Base-by-base conservation (phyloP, 2,113 vertebrate genomes). In the Acanthisitta chloris region DNA sequence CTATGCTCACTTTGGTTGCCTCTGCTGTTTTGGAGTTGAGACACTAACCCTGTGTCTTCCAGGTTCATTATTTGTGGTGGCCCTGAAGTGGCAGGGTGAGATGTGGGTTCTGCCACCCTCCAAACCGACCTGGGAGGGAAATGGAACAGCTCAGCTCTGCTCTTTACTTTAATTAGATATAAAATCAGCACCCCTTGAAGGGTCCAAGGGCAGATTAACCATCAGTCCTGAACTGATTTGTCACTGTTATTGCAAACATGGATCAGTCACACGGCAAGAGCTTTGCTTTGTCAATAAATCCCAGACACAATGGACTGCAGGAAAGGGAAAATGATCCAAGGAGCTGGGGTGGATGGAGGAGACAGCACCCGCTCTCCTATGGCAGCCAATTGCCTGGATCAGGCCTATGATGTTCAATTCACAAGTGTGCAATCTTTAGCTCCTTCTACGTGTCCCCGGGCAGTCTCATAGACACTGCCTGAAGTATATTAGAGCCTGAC, bases 211-310 rank as follows among this genome's bases (percentile, higher is more conserved):
- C 82, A 90, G 67, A 59, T 81, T 81, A 64, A 43, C 51, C 77
- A 74, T 34, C 5, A 3, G 23, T 43, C 66, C 87, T 86, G 87
- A 65, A 19, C 85, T 67, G 88, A 57, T 88, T 64, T 78, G 55
- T 59, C 69, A 23, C 46, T 77, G 62, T 42, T 90, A 38, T 9
- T 49, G 45, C 42, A 65, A 65, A 48, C 0, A 3, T n/a, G 74
- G 77, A 45, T 49, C 0, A 0, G 77, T 43, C 0, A 3, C 78
- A 58, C 0, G 2, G 92, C 0, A 6, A 86, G 85, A 88, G 83
- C 42, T 81, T 83, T 90, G 80, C 90, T 96, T 83, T 88, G 93
- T 88, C 96, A 86, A 71, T 94, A 92, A 91, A 94, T 48, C 88
- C 59, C 2, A 5, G 65, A 46, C 88, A 86, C 65, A 77, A 59